Percentiles rank a stretch among this genome's conserved stretches.
Evolutionary conservation across 2,113 vertebrate species (phyloP).

Genomic region (Forbesichthys papilliferus): DNA sequence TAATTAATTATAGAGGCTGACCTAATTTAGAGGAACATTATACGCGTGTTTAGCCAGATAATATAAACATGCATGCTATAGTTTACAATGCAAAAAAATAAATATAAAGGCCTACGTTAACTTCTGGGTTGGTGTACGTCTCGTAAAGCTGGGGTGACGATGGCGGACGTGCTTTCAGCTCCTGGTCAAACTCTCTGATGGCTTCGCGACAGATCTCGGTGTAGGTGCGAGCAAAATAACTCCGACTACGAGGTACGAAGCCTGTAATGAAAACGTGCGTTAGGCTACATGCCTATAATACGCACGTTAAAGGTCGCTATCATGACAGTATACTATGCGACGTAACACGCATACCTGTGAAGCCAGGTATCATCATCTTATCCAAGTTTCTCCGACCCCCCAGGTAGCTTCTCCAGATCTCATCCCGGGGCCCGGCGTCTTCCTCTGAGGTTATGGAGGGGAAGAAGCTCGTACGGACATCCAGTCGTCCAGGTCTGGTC

Average conservation of each 20-base stretch:
- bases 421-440: background rate
- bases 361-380: conserved; percentile 75
- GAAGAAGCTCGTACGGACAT: conserved; percentile 50
- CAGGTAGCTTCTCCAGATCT: conserved; percentile 23
- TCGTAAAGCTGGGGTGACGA: conserved; percentile 19
- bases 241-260: conserved; percentile 73
- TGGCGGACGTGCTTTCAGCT: conserved; percentile 22
- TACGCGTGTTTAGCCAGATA: background rate
- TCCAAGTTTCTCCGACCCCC: conserved; percentile 46
- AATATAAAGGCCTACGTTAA: conserved; percentile 40
- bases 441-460: conserved; percentile 16
- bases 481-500: conserved; percentile 59
- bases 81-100: background rate
- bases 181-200: conserved; percentile 57
- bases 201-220: conserved; percentile 67
- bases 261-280: conserved; percentile 51
- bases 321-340: background rate
- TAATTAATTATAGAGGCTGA: conserved; percentile 55
- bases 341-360: conserved; percentile 69
- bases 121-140: conserved; percentile 20
- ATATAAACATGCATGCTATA: background rate
- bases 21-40: conserved; percentile 12
- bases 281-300: background rate
- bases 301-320: background rate
- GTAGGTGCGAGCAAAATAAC: conserved; percentile 78